Conservation (phyloP, 2,888 invertebrate species). For the Allygus modestus region DNA sequence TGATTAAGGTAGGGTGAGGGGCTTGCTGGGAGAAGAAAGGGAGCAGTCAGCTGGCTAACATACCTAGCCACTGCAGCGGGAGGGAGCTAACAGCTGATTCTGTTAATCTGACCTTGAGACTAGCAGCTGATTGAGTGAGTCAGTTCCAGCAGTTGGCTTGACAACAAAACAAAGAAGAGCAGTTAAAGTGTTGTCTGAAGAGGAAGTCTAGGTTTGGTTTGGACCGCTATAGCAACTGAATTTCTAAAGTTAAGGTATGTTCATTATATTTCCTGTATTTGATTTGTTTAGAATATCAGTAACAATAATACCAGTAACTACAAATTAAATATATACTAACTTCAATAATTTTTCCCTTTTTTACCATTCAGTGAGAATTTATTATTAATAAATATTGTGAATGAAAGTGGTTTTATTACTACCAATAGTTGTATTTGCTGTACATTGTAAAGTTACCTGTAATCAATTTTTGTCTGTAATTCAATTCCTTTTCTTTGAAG, state of each 20-base stretch:
- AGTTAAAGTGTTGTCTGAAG: not conserved
- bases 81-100: conserved; percentile 1
- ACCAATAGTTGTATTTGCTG: no score
- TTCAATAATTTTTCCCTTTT: no score
- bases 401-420: no score
- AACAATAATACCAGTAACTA: no score
- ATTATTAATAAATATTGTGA: no score
- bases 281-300: no score
- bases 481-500: no score
- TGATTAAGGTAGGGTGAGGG: not conserved
- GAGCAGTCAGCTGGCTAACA: not conserved
- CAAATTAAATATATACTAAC: no score
- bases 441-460: no score
- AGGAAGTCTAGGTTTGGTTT: not conserved
- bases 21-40: not conserved
- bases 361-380: no score
- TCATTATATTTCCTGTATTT: not conserved
- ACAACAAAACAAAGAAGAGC: conserved; percentile 21
- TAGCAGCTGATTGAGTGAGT: conserved; percentile 22
- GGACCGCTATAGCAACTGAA: not conserved
- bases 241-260: not conserved
- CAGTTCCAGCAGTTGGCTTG: not conserved
- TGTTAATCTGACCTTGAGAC: conserved; percentile 4
- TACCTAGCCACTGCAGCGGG: no score
- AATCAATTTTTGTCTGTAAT: no score